Base-by-base conservation (phyloP, 2,797 vertebrate genomes). In the Melanogrammus aeglefinus region DNA sequence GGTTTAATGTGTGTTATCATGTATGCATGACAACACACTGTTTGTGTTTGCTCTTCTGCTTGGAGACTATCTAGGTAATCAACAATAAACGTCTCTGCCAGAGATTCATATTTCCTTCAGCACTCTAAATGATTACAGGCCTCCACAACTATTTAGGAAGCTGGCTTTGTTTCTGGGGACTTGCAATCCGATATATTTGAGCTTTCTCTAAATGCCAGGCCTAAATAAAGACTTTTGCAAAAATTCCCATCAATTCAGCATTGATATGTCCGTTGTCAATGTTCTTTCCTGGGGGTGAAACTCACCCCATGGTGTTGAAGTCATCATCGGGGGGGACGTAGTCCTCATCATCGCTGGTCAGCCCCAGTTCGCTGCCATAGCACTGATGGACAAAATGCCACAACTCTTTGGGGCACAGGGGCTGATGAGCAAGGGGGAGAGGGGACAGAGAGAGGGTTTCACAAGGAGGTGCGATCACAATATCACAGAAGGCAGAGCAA, bases 311-410 rank as follows among this genome's bases (percentile, higher is more conserved):
- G 0, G 95, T 96, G 92, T 96, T 97, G 91, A 97, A 96, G 90
- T 96, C 96, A 7, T 96, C 95, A 0, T 96, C 96, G 0, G 96
- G 96, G 10, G 95, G 96, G 72, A 97, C 96, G 0, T 97, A 97
- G 86, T 97, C 96, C 81, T 97, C 96, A 0, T 97, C 96, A 0
- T 97, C 96, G 0, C 96, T 97, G 78, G 96, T 97, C 66, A 97
- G 92, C 57, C 96, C 96, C 85, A 97, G 88, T 86, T 97, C 96
- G 0, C 93, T 97, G 24, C 96, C 96, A 0, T 97, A 97, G 73
- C 96, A 96, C 88, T 97, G 96, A 84, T 97, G 96, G 57, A 96
- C 96, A 80, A 97, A 96, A 91, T 97, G 96, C 96, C 96, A 97
- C 78, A 97, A 94, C 88, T 97, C 96, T 92, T 97, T 97, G 12